Evolutionary conservation across 1,140 invertebrate species (phyloP), one percentile per base, ranked within the genome.

Genomic region (Nasonia longicornis): DNA sequence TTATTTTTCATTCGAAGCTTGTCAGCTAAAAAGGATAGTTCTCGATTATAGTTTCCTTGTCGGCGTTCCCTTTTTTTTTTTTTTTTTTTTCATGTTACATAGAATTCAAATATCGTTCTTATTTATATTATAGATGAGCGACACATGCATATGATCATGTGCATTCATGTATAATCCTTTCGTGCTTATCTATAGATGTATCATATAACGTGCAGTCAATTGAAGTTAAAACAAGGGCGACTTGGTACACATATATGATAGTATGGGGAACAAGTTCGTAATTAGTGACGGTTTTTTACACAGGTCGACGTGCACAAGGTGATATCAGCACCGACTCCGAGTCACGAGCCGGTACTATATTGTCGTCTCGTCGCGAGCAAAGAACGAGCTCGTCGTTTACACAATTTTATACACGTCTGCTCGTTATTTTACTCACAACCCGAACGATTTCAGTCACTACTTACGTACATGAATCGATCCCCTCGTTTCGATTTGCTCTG

Each of bases 201-300:
- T 73, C 85, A 85, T 71, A 84, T 83, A 83, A 85, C 81, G 85
- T 84, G 86, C 72, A 75, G 38, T 80, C 58, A 75, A 75, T 80
- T 67, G 2, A 75, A 58, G 58, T 79, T 73, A 67, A 72, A 31
- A 72, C 38, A 82, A 67, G 35, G 75, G 77, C 81, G 84, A 85
- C 82, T 58, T 77, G 14, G 3, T 20, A 1, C 1, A 14, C 14
- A 66, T 52, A 81, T 52, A 81, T 81, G 74, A 64, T 42, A 71
- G 26, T 66, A 26, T 1, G 69, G 63, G 64, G 85, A 86, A 87
- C 79, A 83, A 63, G 85, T 85, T 82, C 77, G 74, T 81, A 83
- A 87, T 87, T 87, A 86, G 84, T 86, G 80, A 82, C 70, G 31
- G 2, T 74, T 77, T 82, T 86, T 82, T 86, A 86, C 81, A 86